Evolutionary conservation across 2,797 vertebrate genomes (phyloP), one percentile per base, ranked within the genome.

Genomic region (Sebastes kiyomatsui): DNA sequence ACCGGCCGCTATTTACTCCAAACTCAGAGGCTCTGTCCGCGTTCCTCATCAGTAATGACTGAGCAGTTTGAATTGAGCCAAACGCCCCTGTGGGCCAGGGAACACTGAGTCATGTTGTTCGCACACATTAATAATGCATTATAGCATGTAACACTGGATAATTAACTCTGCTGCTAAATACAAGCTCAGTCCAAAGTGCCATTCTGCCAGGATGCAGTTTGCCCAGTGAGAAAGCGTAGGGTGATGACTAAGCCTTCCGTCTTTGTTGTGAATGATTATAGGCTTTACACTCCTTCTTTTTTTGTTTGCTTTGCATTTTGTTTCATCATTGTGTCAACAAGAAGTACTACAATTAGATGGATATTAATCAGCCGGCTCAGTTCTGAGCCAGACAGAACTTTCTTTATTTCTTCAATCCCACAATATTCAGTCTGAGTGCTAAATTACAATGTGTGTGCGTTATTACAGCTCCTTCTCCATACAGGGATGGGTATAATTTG

Each of bases 111-210:
- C 89, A 81, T 90, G 87, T 90, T 90, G 87, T 87, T 87, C 67
- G 2, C 77, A 42, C 82, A 78, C 91, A 93, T 94, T 93, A 94
- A 93, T 93, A 92, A 92, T 94, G 88, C 86, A 94, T 90, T 87
- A 88, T 90, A 72, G 83, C 82, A 90, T 90, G 91, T 91, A 89
- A 77, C 88, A 68, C 75, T 10, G 83, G 87, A 84, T 92, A 92
- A 95, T 94, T 93, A 93, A 90, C 88, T 75, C 54, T 62, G 88
- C 84, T 77, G 84, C 82, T 93, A 88, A 93, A 87, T 83, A 78
- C 76, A 77, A 86, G 87, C 70, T 82, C 70, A 70, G 84, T 74
- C 82, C 83, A 82, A 79, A 81, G 88, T 87, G 88, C 67, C 81
- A 54, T 80, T 85, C 28, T 80, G 83, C 74, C 87, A 79, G 72